A percentile compares a stretch with the other conserved stretches of the same genome.
phyloP scores from a whole-genome alignment of 2,113 vertebrate species.

The Protobothrops flavoviridis region DNA sequence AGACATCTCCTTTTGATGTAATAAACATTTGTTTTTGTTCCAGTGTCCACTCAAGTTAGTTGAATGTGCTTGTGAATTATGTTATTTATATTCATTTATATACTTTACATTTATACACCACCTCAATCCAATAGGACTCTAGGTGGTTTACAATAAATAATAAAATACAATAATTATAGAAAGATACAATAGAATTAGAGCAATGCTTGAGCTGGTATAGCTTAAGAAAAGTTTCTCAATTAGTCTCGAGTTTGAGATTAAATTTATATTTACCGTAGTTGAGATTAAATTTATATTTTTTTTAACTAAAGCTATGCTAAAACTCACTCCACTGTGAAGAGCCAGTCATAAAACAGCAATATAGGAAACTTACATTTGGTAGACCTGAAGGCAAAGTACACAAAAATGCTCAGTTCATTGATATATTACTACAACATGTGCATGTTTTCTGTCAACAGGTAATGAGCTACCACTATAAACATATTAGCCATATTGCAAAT shows the following conservation, averaged over 20 bases:
- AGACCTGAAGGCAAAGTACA: no score
- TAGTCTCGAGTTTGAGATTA: not conserved
- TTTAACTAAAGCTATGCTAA: not conserved
- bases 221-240: not conserved
- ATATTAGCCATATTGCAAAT: not conserved
- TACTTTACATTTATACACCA: not conserved
- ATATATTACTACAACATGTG: not conserved
- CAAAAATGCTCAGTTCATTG: not conserved
- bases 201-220: not conserved
- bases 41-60: not conserved
- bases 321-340: not conserved
- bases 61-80: not conserved
- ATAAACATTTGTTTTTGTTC: not conserved
- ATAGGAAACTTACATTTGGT: not conserved
- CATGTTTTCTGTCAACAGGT: not conserved
- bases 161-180: not conserved
- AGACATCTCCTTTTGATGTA: not conserved
- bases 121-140: not conserved
- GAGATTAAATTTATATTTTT: not conserved
- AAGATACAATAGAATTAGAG: not conserved
- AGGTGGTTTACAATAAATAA: not conserved
- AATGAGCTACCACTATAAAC: not conserved
- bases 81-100: not conserved
- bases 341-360: not conserved
- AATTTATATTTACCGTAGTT: no score